These are phyloP conservation scores for Macaria liturata DNA, from an alignment of 2,888 invertebrate genomes.

Conservation along the genomic window DNA sequence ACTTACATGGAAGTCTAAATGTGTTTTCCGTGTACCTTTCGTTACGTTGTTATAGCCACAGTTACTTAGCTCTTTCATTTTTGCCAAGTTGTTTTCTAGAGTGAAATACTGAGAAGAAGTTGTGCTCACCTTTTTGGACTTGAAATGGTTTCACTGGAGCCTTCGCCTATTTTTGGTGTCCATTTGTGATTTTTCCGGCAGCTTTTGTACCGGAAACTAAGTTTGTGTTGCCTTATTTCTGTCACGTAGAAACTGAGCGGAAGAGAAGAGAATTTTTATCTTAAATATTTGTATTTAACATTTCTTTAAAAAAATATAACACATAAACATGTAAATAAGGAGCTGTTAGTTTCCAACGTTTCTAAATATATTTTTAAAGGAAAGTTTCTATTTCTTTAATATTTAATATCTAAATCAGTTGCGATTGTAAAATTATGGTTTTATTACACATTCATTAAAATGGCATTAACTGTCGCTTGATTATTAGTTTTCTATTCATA, in stretches of 20 bases:
- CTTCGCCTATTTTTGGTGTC: slow-evolving; percentile 9
- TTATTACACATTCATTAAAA: no score
- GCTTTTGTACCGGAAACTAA: slow-evolving; percentile 1
- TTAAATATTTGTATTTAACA: no score
- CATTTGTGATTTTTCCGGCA: slow-evolving; percentile 13
- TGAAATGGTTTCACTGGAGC: slow-evolving; percentile 8
- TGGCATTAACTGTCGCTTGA: no score
- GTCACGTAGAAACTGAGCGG: slow-evolving; percentile 24
- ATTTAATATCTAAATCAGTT: no score
- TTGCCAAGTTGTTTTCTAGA: slow-evolving; percentile 1
- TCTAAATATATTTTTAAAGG: no score
- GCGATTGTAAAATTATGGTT: no score
- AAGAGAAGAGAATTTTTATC: no score
- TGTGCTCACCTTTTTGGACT: slow-evolving; percentile 7
- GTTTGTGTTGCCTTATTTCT: slow-evolving; percentile 19
- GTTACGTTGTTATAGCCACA: slow-evolving; percentile 2
- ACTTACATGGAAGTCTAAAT: neutral
- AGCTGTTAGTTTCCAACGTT: no score
- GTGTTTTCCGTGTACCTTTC: slow-evolving; percentile 9
- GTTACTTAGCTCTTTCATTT: slow-evolving; percentile 5
- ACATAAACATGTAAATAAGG: no score
- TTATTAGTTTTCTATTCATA: no score
- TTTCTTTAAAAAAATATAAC: no score
- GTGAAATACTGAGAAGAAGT: slow-evolving; percentile 6
- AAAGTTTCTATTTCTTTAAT: no score